Percentiles rank a stretch among this genome's conserved stretches.
Conservation (phyloP, 2,888 invertebrate species). For the Aplocera efformata region DNA sequence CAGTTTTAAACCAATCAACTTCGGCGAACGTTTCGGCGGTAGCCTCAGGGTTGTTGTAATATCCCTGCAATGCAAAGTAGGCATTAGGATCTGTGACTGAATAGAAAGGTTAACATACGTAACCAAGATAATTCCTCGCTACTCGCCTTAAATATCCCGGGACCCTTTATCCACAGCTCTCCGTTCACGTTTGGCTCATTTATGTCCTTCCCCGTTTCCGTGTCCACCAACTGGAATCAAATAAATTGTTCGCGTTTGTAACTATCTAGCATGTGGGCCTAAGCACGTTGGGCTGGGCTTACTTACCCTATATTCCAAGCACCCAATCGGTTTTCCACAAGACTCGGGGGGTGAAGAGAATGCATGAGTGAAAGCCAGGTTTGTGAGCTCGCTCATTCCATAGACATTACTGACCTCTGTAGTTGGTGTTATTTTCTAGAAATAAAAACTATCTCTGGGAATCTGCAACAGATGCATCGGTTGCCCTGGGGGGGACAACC, state of each 20-base stretch:
- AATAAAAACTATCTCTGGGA: not conserved
- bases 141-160: conserved; percentile 52
- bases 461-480: too few relatives aligned
- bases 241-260: too few relatives aligned
- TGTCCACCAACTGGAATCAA: conserved; percentile 58
- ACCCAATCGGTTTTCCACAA: conserved; percentile 45
- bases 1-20: conserved; percentile 74
- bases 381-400: conserved; percentile 60
- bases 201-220: conserved; percentile 51
- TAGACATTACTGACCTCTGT: conserved; percentile 46
- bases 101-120: too few relatives aligned
- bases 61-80: conserved; percentile 43
- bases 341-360: conserved; percentile 33
- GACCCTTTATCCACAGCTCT: conserved; percentile 67
- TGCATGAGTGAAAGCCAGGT: conserved; percentile 37
- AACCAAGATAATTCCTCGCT: too few relatives aligned
- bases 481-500: too few relatives aligned
- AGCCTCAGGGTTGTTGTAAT: conserved; percentile 63
- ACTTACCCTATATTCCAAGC: conserved; percentile 26
- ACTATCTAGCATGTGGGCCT: too few relatives aligned
- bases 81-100: too few relatives aligned
- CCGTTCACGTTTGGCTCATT: conserved; percentile 59
- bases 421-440: conserved; percentile 43
- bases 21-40: conserved; percentile 56
- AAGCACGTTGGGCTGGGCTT: too few relatives aligned